Base-by-base conservation (phyloP, 2,888 invertebrate genomes). In the Formica aserva region DNA sequence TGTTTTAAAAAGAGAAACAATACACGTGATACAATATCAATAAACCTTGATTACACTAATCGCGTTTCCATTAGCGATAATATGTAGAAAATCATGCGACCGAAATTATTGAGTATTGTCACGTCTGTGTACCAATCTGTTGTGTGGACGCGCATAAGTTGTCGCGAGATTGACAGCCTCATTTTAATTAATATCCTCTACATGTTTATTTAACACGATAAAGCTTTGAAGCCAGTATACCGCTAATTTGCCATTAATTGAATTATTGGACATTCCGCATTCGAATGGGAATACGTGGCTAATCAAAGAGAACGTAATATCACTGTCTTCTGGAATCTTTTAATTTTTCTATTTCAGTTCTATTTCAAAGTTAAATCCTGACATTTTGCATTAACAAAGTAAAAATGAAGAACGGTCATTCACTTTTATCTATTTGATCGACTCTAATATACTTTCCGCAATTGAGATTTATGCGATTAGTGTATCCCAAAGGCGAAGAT, bases 181-280 rank as follows among this genome's bases (percentile, higher is more conserved):
- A 71, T 80, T 80, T 80, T 80, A 80, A 80, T 80, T 80, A 80
- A 71, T 80, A 80, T 29, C 11, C 60, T 32, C 57, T 71, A 80
- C 60, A 60, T 80, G 78, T 80, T 80, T 80, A 80, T 80, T 80
- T 80, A 71, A 71, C 57, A 60, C 32, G 45, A 60, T 71, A 71
- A 80, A 80, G 78, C 72, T 80, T 80, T 80, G 78, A 80, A 80
- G n/a, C 78, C 32, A 57, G 71, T 15, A n/a, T 8, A 35, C 26
- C 72, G 72, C 71, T 78, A 78, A 78, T 71, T 78, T 60, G 45
- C 60, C 60, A 78, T 71, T 60, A 71, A 45, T 71, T 71, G 60
- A 80, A 80, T 80, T 80, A 80, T 80, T 60, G 32, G 18, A 41
- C 26, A n/a, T 71, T 45, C 8, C 45, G 45, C 45, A 48, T 71